Percentiles rank a stretch among this genome's conserved stretches.
These are phyloP conservation scores for Sebastes hubbsi DNA, from an alignment of 2,797 vertebrate genomes.

Conservation along the genomic window DNA sequence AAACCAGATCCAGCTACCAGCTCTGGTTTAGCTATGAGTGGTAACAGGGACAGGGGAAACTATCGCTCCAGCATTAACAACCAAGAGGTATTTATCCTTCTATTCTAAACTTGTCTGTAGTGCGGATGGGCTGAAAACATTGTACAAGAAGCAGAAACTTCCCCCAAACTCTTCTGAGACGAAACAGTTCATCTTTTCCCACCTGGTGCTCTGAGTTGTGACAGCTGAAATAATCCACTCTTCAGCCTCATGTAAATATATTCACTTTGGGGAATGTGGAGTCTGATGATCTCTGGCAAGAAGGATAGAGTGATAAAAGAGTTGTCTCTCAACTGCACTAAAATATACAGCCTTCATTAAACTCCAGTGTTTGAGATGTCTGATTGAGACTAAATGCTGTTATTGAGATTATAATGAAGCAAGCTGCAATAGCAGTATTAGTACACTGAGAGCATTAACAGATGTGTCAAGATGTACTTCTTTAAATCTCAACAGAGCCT, in stretches of 20 bases:
- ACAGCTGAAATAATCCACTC: slow-evolving; percentile 66
- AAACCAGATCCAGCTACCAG: not conserved
- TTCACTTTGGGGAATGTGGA: slow-evolving; percentile 28
- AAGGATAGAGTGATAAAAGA: slow-evolving; percentile 11
- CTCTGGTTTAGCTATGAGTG: not conserved
- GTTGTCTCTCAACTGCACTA: slow-evolving; percentile 12
- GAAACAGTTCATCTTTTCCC: slow-evolving; percentile 26
- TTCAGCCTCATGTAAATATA: slow-evolving; percentile 47
- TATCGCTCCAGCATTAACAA: not conserved
- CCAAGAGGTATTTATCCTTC: not conserved
- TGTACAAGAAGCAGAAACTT: slow-evolving; percentile 9
- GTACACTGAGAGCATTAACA: not conserved
- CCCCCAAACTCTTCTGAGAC: slow-evolving; percentile 9
- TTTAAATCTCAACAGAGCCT: slow-evolving; percentile 1
- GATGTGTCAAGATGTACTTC: not conserved
- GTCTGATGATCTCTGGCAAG: slow-evolving; percentile 35
- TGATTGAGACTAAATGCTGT: not conserved
- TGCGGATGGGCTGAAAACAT: not conserved
- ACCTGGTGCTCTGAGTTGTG: slow-evolving; percentile 42
- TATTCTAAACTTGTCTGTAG: not conserved
- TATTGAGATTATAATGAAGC: slow-evolving; percentile 7
- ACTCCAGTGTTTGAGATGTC: not conserved
- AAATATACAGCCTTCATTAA: slow-evolving; percentile 12
- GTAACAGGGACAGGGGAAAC: not conserved
- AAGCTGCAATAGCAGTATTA: not conserved